phyloP scores from a whole-genome alignment of 2,113 vertebrate genomes.

The Corydoras maculifer region DNA sequence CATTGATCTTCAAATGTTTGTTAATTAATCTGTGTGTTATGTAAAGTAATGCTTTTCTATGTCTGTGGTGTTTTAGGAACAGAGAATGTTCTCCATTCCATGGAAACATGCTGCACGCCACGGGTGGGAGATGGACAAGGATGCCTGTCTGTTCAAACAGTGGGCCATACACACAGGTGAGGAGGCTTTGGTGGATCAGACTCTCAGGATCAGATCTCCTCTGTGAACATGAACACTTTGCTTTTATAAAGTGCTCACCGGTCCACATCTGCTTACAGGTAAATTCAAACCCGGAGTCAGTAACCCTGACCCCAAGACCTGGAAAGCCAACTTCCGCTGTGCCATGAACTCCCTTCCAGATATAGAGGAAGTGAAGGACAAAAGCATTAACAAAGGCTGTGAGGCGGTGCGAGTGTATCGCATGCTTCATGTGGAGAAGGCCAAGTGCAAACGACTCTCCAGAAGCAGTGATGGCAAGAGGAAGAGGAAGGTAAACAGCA shows the following conservation, averaged over 20 bases:
- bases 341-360: constrained; percentile 97
- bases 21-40: not conserved
- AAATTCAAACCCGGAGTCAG: constrained; percentile 74
- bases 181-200: constrained; percentile 16
- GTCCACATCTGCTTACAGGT: constrained; percentile 58
- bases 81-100: constrained; percentile 84
- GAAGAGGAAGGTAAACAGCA: constrained; percentile 71
- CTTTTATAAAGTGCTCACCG: not conserved
- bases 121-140: constrained; percentile 90
- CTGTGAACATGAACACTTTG: no score
- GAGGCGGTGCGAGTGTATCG: constrained; percentile 84
- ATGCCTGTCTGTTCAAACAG: constrained; percentile 83
- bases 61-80: constrained; percentile 64
- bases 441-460: constrained; percentile 69
- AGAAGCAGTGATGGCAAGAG: constrained; percentile 64
- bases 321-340: constrained; percentile 98
- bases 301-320: constrained; percentile 86
- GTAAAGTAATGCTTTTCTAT: not conserved
- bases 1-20: not conserved
- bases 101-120: constrained; percentile 97
- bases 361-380: constrained; percentile 88
- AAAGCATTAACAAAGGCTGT: constrained; percentile 86
- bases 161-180: constrained; percentile 97
- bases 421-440: constrained; percentile 78
- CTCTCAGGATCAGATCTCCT: no score